Evolutionary conservation across 2,113 vertebrate genomes (phyloP), one percentile per base, ranked within the genome.

Genomic region (Erythrolamprus reginae): DNA sequence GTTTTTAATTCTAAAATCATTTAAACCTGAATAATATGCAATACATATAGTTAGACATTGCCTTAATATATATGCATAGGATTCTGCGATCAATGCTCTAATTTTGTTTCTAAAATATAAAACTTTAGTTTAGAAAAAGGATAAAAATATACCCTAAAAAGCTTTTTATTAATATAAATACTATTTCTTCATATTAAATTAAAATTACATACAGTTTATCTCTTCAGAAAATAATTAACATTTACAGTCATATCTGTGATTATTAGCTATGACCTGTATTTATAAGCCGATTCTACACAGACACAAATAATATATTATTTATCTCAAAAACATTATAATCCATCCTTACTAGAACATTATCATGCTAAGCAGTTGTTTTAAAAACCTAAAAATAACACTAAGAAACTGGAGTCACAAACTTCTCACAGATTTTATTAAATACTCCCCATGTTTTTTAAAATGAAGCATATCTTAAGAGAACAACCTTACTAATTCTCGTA

Each of bases 341-440:
- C 89, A 94, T 88, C 50, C 38, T 77, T 33, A 4, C n/a, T n/a
- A 15, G 42, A 89, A 95, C 94, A 10, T 5, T 10, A 1, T 82
- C 33, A 77, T 52, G 52, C 23, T 0, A 82, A 2, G 24, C 15
- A 61, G 47, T 42, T 89, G 17, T 92, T 77, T 53, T 61, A 51
- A 87, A 84, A 47, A 17, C 24, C 45, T 0, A n/a, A 61, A 85
- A 95, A 94, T 89, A 92, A 92, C 91, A 90, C 93, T n/a, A n/a
- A 89, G n/a, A 0, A 0, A 94, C 83, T 82, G 86, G 52, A 90
- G 26, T 88, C 89, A 87, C 84, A 88, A 92, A 92, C 51, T 89
- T 88, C 48, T n/a, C 82, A 82, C 3, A 91, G 82, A 87, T 92
- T 97, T 97, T 97, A 97, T 97, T 97, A 88, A 65, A n/a, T n/a